Conservation (phyloP, 2,888 invertebrate species). For the Lordiphosa fenestrarum region DNA sequence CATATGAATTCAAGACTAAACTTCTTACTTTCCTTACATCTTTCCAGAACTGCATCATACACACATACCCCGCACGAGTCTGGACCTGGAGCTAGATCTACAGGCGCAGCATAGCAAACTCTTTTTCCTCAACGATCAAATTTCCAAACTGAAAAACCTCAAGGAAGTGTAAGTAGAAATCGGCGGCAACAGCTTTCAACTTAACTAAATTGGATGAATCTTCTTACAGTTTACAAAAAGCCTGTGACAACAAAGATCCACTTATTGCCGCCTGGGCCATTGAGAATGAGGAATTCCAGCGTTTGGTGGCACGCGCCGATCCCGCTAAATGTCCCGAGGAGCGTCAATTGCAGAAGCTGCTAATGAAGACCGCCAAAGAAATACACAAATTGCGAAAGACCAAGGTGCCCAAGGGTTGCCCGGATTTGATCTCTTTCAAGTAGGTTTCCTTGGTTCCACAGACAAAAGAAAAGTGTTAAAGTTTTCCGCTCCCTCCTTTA, state of each 20-base stretch:
- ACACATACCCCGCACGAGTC: conserved; percentile 89
- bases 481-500: background rate
- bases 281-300: conserved; percentile 92
- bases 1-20: no score
- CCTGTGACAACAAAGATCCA: conserved; percentile 90
- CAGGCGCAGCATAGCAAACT: conserved; percentile 94
- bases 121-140: conserved; percentile 91
- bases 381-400: conserved; percentile 94
- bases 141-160: conserved; percentile 89
- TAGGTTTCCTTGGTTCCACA: conserved; percentile 81
- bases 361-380: conserved; percentile 93
- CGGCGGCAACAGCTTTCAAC: background rate
- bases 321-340: conserved; percentile 81
- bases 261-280: conserved; percentile 92
- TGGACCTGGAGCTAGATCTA: conserved; percentile 94
- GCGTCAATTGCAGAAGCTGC: conserved; percentile 86
- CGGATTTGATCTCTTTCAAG: conserved; percentile 96
- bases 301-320: conserved; percentile 82
- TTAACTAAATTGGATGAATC: background rate
- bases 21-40: background rate
- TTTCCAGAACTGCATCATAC: conserved; percentile 81
- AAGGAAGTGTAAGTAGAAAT: conserved; percentile 83
- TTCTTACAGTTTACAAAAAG: conserved; percentile 86
- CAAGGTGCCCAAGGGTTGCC: conserved; percentile 92
- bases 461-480: background rate